Base-by-base conservation (phyloP, 2,797 vertebrate genomes). In the Coranthus polyacanthus region DNA sequence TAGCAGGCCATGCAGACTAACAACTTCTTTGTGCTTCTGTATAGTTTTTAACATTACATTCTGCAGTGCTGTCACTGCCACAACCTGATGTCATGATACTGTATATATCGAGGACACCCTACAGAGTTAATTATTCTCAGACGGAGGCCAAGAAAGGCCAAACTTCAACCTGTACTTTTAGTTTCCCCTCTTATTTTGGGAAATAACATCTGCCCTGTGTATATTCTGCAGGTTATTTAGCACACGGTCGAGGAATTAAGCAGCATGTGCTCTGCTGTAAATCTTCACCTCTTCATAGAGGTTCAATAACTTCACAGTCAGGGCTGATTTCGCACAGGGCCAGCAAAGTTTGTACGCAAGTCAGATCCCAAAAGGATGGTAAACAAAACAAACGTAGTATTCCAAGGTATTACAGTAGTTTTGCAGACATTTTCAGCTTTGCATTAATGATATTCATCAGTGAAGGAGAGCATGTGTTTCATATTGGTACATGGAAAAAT, bases 401-500 rank as follows among this genome's bases (percentile, higher is more conserved):
- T 49, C 45, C 44, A 52, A 51, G 76, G 66, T 54, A 61, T 69
- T 6, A 36, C 13, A 39, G 55, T 16, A 59, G 55, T 45, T 21
- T 26, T 70, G 44, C 51, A 66, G 29, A 39, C 18, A 0, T 56
- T 52, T 54, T 78, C 18, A 26, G 32, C 60, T 78, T 71, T 73
- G 67, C 71, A 72, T 75, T 78, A 64, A 37, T 55, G 52, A 51
- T 79, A 65, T 57, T 81, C 68, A 58, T 71, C 32, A 53, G 73
- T 36, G 49, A 78, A 58, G 37, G 32, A 21, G 13, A 61, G 52
- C 81, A 82, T 79, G 47, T 82, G 88, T 79, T 86, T 90, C 46
- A 51, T 50, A 74, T 90, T 83, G 65, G 57, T 45, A 21, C n/a
- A 2, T 41, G 55, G 71, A 81, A 79, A 86, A 78, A 69, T 77